These are phyloP conservation scores for fruit fly (Drosophila melanogaster) DNA, from an alignment of 1,140 invertebrate species.

Conservation along the genomic window DNA sequence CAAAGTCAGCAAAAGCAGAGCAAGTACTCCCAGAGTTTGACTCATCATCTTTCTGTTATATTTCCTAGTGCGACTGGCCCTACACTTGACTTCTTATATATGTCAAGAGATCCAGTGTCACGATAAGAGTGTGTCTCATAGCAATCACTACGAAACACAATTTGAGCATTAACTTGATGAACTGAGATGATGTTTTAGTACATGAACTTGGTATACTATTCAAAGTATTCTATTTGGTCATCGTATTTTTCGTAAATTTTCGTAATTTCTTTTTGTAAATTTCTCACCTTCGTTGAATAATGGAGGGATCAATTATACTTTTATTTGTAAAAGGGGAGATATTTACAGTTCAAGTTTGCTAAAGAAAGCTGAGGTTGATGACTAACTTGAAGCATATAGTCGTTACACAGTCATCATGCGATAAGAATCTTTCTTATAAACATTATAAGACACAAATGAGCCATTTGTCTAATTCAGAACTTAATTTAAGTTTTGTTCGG, in stretches of 20 bases:
- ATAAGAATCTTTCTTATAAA: background rate
- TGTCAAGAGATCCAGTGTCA: conserved; percentile 9
- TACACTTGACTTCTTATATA: conserved; percentile 18
- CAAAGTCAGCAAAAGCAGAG: conserved; percentile 30
- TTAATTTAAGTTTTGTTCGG: background rate
- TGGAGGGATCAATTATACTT: too few species aligned
- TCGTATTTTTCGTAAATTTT: too few species aligned
- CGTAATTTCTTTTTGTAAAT: too few species aligned
- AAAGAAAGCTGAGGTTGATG: background rate
- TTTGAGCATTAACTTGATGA: conserved; percentile 35
- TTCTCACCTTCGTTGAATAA: too few species aligned
- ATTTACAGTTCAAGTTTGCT: too few species aligned
- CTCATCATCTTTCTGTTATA: conserved; percentile 26
- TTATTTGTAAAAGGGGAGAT: too few species aligned
- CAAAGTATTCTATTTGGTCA: too few species aligned
- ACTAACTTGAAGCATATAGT: background rate
- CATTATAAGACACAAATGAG: background rate
- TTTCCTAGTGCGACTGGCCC: conserved; percentile 2
- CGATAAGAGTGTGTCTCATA: conserved; percentile 21
- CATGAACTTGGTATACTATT: too few species aligned
- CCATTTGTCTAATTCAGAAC: background rate
- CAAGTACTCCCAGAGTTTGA: conserved; percentile 25
- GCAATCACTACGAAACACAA: conserved; percentile 19
- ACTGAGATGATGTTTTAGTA: too few species aligned
- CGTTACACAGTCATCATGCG: background rate